Evolutionary conservation across 2,888 invertebrate species (phyloP), one percentile per base, ranked within the genome.

Genomic region (Conops quadrifasciatus): DNA sequence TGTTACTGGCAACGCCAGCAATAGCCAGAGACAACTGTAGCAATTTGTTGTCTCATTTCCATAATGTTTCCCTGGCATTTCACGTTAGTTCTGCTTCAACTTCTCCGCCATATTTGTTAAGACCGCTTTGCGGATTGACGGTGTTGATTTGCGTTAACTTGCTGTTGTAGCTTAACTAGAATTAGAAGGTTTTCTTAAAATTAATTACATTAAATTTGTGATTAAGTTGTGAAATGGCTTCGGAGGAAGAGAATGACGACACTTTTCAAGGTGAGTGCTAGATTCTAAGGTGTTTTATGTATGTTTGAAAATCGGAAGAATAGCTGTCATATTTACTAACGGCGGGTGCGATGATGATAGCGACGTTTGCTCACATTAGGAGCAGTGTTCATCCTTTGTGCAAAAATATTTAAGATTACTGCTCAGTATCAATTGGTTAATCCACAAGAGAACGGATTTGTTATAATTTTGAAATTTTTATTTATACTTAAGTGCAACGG

Each of bases 161-260:
- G 75, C 76, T 80, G 81, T 80, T 78, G 77, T 79, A 75, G 78
- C 77, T 76, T 80, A 76, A 77, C 81, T 78, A 76, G 76, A 77
- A 79, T 79, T 78, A 73, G 76, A 75, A 76, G 73, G 75, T 78
- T 81, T 77, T 76, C 78, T 79, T 78, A 78, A 77, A 74, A 76
- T 72, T 79, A 77, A 78, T 73, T 73, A 47, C 66, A 58, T 15
- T 70, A 73, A 79, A 77, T 73, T 80, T 78, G 75, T 75, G 75
- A 75, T 77, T 68, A 77, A 53, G 64, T 74, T 75, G 77, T 75
- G 79, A 72, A 87, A 94, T 94, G 94, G 94, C 94, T 87, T 94
- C 94, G 77, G 94, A 94, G 83, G 94, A 94, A 84, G 94, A 94
- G 88, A 91, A 94, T 85, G 94, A 94, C 82, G 94, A 94, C 85